Evolutionary conservation across 1,140 invertebrate species (phyloP).

Genomic region (Hermetia illucens): DNA sequence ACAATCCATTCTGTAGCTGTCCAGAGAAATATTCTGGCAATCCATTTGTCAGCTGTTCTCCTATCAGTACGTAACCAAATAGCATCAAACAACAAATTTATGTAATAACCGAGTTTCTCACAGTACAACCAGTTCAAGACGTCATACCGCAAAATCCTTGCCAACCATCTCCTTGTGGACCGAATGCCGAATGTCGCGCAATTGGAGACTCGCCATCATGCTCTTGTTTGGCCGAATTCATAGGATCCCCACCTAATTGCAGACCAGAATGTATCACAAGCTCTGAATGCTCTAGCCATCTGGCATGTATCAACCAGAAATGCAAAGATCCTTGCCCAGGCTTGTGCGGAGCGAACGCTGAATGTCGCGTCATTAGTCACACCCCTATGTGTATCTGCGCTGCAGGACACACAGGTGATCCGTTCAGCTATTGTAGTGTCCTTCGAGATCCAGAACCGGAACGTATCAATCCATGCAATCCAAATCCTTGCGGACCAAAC

Average conservation of each 20-base stretch:
- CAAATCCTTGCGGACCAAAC: slow-evolving; percentile 55
- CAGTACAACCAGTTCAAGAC: no score
- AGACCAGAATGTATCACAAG: slow-evolving; percentile 35
- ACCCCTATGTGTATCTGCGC: slow-evolving; percentile 43
- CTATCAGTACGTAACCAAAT: no score
- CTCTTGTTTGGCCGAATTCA: slow-evolving; percentile 34
- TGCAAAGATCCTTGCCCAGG: slow-evolving; percentile 47
- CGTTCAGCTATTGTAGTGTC: slow-evolving; percentile 39
- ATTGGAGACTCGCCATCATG: slow-evolving; percentile 36
- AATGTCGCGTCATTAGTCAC: slow-evolving; percentile 48
- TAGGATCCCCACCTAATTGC: slow-evolving; percentile 35
- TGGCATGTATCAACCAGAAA: slow-evolving; percentile 47
- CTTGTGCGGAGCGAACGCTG: slow-evolving; percentile 43
- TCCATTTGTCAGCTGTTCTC: slow-evolving; percentile 29
- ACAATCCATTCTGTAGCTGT: slow-evolving; percentile 38
- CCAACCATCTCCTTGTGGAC: slow-evolving; percentile 53
- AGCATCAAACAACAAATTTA: slow-evolving; percentile 27
- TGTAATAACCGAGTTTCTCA: no score
- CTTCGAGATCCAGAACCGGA: slow-evolving; percentile 37
- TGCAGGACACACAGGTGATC: slow-evolving; percentile 42
- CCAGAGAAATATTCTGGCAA: slow-evolving; percentile 26
- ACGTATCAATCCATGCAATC: slow-evolving; percentile 42
- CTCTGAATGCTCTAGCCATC: slow-evolving; percentile 40
- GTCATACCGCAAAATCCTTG: slow-evolving; percentile 38
- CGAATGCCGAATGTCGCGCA: slow-evolving; percentile 47